Base-by-base conservation (phyloP, 2,113 vertebrate species). In the Amphiprion ocellaris region DNA sequence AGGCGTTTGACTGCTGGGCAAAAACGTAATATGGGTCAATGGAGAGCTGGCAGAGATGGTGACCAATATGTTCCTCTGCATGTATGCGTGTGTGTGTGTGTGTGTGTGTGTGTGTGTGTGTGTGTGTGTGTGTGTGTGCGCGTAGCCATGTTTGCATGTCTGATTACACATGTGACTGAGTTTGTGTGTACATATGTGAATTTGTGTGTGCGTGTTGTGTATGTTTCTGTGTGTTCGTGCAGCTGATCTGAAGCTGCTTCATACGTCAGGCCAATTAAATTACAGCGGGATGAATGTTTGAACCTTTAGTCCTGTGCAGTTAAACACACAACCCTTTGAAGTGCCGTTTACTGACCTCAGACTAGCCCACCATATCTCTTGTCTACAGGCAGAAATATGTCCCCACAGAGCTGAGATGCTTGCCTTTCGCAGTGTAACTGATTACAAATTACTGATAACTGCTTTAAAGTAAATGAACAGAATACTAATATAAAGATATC, bases 1-100 rank as follows among this genome's bases (percentile, higher is more conserved):
- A 71, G 74, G 74, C 39, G 24, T 61, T 75, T 89, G 15, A 87
- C 79, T 77, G 71, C 73, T 69, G 66, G 85, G 65, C 68, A 85
- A 6, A 39, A 66, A 19, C 10, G 46, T 8, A 68, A 90, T 90
- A 19, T 93, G 87, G 89, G 91, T 93, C 90, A 93, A 71, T 88
- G 69, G 81, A 77, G 76, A 74, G n/a, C 74, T 76, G 89, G 81
- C 74, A 81, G 83, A 89, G 79, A 84, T 84, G 63, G 76, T 59
- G 53, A 59, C 77, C 90, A 77, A 81, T 78, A 81, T 84, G 74
- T 55, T 79, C 49, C 1, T 65, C 47, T 71, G 52, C 55, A 72
- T 44, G 62, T 69, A 60, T 62, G 46, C 67, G 46, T 81, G 46
- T 73, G 52, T 59, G 73, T 44, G 62, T 72, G 64, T 62, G 46